Conservation (phyloP, 1,140 invertebrate genomes). For the Drosophila virilis region DNA sequence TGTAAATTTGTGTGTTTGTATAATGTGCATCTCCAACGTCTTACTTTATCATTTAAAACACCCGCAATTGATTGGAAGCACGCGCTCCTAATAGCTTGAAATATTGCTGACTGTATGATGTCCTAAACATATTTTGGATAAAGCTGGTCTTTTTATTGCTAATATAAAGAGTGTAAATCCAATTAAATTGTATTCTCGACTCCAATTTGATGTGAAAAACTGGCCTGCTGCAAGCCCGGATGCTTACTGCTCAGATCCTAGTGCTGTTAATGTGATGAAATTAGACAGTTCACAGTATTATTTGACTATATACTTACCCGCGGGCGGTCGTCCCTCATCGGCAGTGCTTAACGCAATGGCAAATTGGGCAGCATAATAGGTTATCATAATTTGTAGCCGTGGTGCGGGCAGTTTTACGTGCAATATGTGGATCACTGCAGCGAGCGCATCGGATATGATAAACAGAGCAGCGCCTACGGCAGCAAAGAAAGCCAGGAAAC, state of each 20-base stretch:
- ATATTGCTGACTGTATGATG: not conserved
- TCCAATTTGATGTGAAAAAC: too few relatives aligned
- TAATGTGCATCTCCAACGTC: too few relatives aligned
- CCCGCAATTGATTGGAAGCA: not conserved
- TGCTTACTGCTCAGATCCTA: too few relatives aligned
- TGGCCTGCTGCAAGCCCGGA: too few relatives aligned
- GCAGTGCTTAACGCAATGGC: conserved; percentile 89
- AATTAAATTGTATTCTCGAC: too few relatives aligned
- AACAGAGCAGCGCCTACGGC: conserved; percentile 90
- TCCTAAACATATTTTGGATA: too few relatives aligned
- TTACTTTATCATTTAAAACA: not conserved
- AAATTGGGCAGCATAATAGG: conserved; percentile 95
- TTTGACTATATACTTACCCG: conserved; percentile 46
- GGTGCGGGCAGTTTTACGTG: conserved; percentile 86
- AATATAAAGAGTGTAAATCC: too few relatives aligned
- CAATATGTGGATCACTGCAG: conserved; percentile 92
- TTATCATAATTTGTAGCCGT: conserved; percentile 92
- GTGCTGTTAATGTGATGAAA: conserved; percentile 6
- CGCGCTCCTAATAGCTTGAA: not conserved
- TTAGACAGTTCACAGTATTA: conserved; percentile 48
- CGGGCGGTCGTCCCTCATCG: conserved; percentile 44
- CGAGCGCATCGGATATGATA: conserved; percentile 90
- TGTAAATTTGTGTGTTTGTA: too few relatives aligned
- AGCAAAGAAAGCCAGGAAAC: conserved; percentile 86
- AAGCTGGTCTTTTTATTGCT: too few relatives aligned